Conservation (phyloP, 2,888 invertebrate species). For the Drosophila mercatorum region DNA sequence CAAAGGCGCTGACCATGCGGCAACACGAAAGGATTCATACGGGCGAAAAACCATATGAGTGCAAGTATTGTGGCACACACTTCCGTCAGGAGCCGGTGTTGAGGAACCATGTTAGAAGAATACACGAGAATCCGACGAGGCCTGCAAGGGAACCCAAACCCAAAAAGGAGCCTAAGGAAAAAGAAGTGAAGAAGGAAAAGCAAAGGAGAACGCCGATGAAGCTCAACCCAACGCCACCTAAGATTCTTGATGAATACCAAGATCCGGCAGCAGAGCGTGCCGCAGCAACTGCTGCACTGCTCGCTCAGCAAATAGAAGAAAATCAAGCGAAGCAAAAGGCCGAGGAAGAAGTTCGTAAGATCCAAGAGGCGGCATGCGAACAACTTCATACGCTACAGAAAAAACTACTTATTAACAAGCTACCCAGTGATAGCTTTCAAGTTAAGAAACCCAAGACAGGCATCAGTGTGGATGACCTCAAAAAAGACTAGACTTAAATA, state of each 20-base stretch:
- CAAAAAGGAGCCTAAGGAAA: constrained; percentile 29
- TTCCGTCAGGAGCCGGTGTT: constrained; percentile 81
- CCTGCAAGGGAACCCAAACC: constrained; percentile 50
- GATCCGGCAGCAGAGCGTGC: constrained; percentile 68
- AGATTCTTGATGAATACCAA: constrained; percentile 65
- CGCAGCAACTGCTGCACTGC: constrained; percentile 77
- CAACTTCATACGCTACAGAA: constrained; percentile 70
- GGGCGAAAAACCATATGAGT: constrained; percentile 82
- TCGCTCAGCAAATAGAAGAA: constrained; percentile 73
- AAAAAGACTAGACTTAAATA: not conserved
- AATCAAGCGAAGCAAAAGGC: constrained; percentile 71
- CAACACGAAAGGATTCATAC: constrained; percentile 83
- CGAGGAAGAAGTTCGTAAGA: constrained; percentile 65
- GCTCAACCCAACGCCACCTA: constrained; percentile 29
- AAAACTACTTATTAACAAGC: constrained; percentile 38
- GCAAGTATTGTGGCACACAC: constrained; percentile 74
- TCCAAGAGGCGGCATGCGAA: constrained; percentile 76
- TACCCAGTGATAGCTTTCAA: constrained; percentile 62
- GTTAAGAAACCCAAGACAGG: constrained; percentile 51
- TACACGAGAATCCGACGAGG: constrained; percentile 72
- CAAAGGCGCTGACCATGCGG: constrained; percentile 80
- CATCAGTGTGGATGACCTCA: constrained; percentile 32
- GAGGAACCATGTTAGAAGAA: constrained; percentile 75
- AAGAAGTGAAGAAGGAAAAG: not conserved
- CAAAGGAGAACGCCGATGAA: constrained; percentile 16